Evolutionary conservation across 2,797 vertebrate species (phyloP).

Genomic region (Sebastolobus altivelis): DNA sequence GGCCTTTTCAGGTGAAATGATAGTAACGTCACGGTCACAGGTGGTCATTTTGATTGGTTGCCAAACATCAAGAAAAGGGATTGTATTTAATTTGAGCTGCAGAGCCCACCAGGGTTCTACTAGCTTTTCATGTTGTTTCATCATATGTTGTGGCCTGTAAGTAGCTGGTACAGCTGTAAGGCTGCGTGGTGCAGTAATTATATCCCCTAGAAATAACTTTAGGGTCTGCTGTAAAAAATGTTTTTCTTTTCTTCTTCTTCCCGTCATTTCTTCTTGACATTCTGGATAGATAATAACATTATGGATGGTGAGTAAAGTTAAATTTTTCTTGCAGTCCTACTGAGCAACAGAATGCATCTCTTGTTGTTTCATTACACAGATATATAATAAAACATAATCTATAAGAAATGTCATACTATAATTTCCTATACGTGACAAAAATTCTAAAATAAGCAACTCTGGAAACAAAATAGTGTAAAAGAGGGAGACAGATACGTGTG

Average conservation of each 20-base stretch:
- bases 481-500: not conserved
- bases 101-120: not conserved
- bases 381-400: not conserved
- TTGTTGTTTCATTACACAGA: not conserved
- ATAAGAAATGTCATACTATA: not conserved
- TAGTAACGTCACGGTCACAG: fast-evolving
- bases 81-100: not conserved
- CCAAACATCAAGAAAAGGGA: not conserved
- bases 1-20: not conserved
- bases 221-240: not conserved
- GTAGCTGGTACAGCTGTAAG: not conserved
- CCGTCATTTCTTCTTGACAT: not conserved
- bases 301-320: not conserved
- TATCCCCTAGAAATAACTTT: not conserved
- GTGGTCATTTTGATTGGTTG: not conserved
- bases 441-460: not conserved
- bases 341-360: not conserved
- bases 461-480: not conserved
- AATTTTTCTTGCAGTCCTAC: not conserved
- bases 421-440: not conserved
- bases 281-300: not conserved
- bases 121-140: not conserved
- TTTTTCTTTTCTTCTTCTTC: not conserved
- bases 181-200: fast-evolving
- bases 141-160: not conserved